A percentile compares a stretch with the other conserved stretches of the same genome.
Conservation (phyloP, 1,140 invertebrate genomes). For the Trypoxylus dichotomus region DNA sequence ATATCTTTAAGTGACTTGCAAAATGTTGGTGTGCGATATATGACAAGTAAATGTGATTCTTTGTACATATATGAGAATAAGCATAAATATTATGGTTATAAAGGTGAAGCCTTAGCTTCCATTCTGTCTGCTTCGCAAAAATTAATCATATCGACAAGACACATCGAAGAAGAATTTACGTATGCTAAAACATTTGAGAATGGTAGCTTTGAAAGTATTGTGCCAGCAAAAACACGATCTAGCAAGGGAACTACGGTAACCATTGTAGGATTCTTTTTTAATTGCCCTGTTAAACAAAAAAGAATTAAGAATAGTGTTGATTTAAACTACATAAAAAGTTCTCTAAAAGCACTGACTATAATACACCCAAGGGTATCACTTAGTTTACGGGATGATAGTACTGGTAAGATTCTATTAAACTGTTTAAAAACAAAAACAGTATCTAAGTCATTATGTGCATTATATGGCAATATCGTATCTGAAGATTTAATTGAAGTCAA, state of each 20-base stretch:
- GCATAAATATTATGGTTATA: conserved; percentile 61
- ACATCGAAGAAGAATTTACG: conserved; percentile 52
- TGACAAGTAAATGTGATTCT: conserved; percentile 64
- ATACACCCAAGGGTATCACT: conserved; percentile 62
- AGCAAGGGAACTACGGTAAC: conserved; percentile 67
- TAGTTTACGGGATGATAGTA: conserved; percentile 63
- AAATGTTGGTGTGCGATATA: conserved; percentile 60
- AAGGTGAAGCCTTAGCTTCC: conserved; percentile 67
- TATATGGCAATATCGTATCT: conserved; percentile 57
- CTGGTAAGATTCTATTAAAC: conserved; percentile 59
- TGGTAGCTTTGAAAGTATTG: conserved; percentile 22
- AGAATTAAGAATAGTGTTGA: conserved; percentile 58
- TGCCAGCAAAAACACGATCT: conserved; percentile 46
- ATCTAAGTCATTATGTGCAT: conserved; percentile 56
- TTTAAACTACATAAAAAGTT: conserved; percentile 59
- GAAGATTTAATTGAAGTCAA: conserved; percentile 56
- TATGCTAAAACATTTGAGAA: conserved; percentile 55
- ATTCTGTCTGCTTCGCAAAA: conserved; percentile 59
- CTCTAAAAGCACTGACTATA: conserved; percentile 62
- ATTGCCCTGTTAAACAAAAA: conserved; percentile 63
- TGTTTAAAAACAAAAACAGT: conserved; percentile 59
- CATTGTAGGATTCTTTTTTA: conserved; percentile 64
- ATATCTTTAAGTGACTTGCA: conserved; percentile 58
- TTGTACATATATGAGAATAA: conserved; percentile 57
- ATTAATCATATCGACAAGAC: conserved; percentile 61